Evolutionary conservation across 1,140 invertebrate species (phyloP), one percentile per base, ranked within the genome.

Genomic region (Aphelinus atriplicis): DNA sequence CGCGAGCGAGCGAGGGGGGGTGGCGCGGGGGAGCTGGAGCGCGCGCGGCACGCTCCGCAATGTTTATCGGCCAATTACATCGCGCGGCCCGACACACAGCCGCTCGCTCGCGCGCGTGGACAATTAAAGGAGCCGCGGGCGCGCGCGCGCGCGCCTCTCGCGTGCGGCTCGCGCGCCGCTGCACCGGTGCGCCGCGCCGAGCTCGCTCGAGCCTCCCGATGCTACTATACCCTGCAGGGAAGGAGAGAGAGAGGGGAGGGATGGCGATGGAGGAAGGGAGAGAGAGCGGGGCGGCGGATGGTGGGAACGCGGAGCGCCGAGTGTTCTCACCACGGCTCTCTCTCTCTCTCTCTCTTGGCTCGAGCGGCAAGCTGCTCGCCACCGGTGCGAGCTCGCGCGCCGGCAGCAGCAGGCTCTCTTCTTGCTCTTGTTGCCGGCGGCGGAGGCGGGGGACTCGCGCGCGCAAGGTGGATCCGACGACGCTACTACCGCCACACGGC

Each of bases 281-380:
- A 46, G 83, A 84, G 81, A 84, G 75, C 78, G 73, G 84, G 86
- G 85, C 87, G 84, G 81, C 81, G 80, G 83, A 85, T 86, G 87
- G 87, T 88, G 87, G 86, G 87, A 88, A 88, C 86, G 84, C 79
- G 80, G 82, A 84, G 81, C 84, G 82, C 81, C 83, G 82, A 83
- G 81, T 87, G 87, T 88, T 88, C 87, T 87, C 86, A 87, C 86
- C 85, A 85, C 26, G 81, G 82, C 82, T 81, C 76, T 80, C 79
- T 26, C 26, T 26, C 26, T 26, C 26, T 26, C 26, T 26, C 26
- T 26, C 26, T 26, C 26, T 26, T 26, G 76, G 80, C 80, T 77
- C 26, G 76, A 67, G 72, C 77, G 81, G 77, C 83, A 80, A 79
- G 77, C 78, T 73, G 76, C 78, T 75, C 74, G 79, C 78, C 76